Evolutionary conservation across 2,797 vertebrate genomes (phyloP), one percentile per base, ranked within the genome.

Genomic region (Oceanodroma leucorhoa): DNA sequence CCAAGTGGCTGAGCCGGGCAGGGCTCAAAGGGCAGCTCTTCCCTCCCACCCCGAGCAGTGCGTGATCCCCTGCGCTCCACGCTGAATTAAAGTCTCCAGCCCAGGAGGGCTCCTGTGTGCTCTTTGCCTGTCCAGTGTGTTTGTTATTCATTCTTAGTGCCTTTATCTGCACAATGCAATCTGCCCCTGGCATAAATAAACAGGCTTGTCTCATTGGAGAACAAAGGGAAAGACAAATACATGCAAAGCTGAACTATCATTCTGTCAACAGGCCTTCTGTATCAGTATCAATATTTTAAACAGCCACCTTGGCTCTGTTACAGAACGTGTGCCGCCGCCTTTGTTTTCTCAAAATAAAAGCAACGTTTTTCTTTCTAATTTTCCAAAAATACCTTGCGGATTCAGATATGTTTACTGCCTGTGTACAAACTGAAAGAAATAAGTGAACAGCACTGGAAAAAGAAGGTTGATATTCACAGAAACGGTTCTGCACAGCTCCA

Each of bases 21-120:
- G 29, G 19, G 34, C 22, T 57, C 34, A 34, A 51, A 50, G 32
- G 22, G 16, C 61, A 86, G 65, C 54, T 62, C 29, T 34, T 46
- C 62, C 18, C 48, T 67, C 40, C 55, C 29, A 64, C 16, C 9
- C 34, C 0, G 1, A 45, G 41, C 41, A 65, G 11, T 3, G 8
- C 0, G 0, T 36, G 70, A 55, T 62, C 11, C 21, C 26, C 24
- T 0, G 0, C 1, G 1, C 21, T 14, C 13, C 6, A 26, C 0
- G 1, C 14, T 62, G 54, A 75, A 45, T 36, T 89, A 38, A 73
- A 92, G 11, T 41, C 8, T n/a, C 6, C 0, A 14, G 66, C 32
- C 57, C 20, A 65, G 79, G 29, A 79, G 32, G 4, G 50, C 60
- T 62, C 5, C 50, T 58, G 57, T 8, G 4, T 51, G 40, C 50